Base-by-base conservation (phyloP, 2,888 invertebrate species). In the Plebejus melissa region DNA sequence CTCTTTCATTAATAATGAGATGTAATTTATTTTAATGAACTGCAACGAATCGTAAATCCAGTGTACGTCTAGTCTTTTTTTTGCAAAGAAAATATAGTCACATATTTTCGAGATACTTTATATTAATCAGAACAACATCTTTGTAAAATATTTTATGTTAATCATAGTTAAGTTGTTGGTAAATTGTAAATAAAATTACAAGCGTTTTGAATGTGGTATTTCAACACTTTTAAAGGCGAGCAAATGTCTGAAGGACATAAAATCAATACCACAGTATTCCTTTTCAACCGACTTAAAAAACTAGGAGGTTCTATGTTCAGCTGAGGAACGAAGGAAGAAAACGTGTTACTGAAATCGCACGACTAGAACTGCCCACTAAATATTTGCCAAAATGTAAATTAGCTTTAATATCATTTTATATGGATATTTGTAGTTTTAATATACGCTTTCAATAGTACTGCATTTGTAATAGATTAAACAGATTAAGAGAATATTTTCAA, bases 301-400 rank as follows among this genome's bases (percentile, higher is more conserved):
- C 2, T 46, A 11, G 46, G 9, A 16, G 54, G 54, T 54, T 54
- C 4, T 54, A 54, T 16, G 54, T 54, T 54, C 4, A 16, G 54
- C 54, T 54, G 54, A 1, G 54, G 54, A 22, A 22, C 22, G 22
- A 22, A 22, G 22, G 22, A 22, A 22, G 22, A 22, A 22, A 22
- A 22, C 22, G 22, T 22, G 22, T 22, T 22, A 65, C 11, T 65
- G 5, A 22, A 58, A 60, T 28, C 5, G 69, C 69, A 69, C n/a
- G 38, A 22, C 41, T 70, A n/a, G 22, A 70, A 70, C 70, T 41
- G 70, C 70, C 70, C 41, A 70, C 9, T 41, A 41, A 70, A 22
- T 41, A 70, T 70, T 65, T 70, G 70, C 70, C 41, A 70, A 70
- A 54, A 70, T 70, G 41, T 70, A 70, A 70, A 70, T 70, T 70